Evolutionary conservation across 2,113 vertebrate genomes (phyloP).

Genomic region (Osmerus mordax): DNA sequence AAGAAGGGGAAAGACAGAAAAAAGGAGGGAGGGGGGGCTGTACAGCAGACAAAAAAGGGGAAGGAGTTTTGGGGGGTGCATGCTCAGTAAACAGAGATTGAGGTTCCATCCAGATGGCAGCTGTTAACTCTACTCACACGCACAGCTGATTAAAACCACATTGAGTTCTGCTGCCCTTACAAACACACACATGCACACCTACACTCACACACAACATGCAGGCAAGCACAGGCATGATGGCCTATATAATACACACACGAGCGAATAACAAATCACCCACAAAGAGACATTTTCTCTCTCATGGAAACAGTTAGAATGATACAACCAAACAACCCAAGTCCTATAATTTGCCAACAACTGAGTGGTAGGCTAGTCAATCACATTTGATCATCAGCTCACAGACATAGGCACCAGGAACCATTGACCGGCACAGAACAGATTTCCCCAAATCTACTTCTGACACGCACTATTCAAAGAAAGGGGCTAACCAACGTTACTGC

Average conservation of each 20-base stretch:
- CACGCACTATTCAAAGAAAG: slow-evolving; percentile 11
- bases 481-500: slow-evolving; percentile 55
- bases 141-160: slow-evolving; percentile 79
- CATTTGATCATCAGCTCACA: neutral
- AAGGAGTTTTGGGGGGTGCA: slow-evolving; percentile 26
- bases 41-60: slow-evolving; percentile 1
- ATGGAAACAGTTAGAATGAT: neutral
- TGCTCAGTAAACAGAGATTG: slow-evolving; percentile 68
- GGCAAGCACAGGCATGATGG: neutral
- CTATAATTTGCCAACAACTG: too few relatives aligned
- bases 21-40: slow-evolving; percentile 24
- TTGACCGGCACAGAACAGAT: neutral
- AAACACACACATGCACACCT: slow-evolving; percentile 16
- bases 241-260: neutral
- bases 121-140: slow-evolving; percentile 76
- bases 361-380: neutral
- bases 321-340: neutral
- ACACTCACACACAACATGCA: slow-evolving; percentile 10
- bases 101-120: slow-evolving; percentile 77
- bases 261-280: slow-evolving; percentile 18
- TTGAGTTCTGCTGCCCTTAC: slow-evolving; percentile 58
- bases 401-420: neutral
- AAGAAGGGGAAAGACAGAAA: too few relatives aligned
- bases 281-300: slow-evolving; percentile 14
- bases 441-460: neutral